phyloP scores from a whole-genome alignment of 30 jellyfish, hydroid and myxozoan genomes.

The Aurelia coerulea region DNA sequence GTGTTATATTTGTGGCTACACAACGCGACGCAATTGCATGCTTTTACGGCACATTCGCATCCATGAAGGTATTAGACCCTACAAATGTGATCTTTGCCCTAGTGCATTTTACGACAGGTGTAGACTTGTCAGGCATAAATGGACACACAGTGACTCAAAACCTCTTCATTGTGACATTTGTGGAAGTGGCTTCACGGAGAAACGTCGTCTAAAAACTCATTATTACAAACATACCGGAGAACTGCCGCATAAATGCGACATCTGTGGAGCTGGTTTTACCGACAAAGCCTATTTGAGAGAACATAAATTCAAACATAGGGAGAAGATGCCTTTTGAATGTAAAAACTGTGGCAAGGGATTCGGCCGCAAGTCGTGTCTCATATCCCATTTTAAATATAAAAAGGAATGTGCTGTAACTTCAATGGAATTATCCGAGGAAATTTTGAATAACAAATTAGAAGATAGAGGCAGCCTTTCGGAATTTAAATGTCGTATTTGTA shows the following conservation, averaged over 20 bases:
- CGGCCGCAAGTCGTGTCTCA: slow-evolving; percentile 1
- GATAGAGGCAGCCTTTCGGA: too few relatives aligned
- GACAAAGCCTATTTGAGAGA: neutral
- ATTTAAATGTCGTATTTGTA: too few relatives aligned
- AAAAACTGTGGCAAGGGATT: slow-evolving; percentile 17
- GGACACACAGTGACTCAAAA: too few relatives aligned
- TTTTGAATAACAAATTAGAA: too few relatives aligned
- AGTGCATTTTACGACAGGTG: too few relatives aligned
- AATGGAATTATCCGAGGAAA: too few relatives aligned
- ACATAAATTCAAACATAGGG: slow-evolving; percentile 20
- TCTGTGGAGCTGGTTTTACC: slow-evolving; percentile 14
- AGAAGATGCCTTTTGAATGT: slow-evolving; percentile 18
- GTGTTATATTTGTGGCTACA: neutral
- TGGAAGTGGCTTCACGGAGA: slow-evolving; percentile 11
- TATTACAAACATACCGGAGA: slow-evolving; percentile 20
- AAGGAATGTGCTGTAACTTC: too few relatives aligned
- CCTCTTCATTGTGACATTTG: neutral
- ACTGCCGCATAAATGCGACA: slow-evolving; percentile 28
- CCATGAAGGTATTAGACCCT: slow-evolving; percentile 10
- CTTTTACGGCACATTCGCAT: slow-evolving; percentile 5
- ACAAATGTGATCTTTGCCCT: neutral
- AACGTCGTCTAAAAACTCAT: slow-evolving; percentile 4
- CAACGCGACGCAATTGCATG: slow-evolving; percentile 1
- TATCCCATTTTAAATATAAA: neutral
- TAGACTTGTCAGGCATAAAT: too few relatives aligned